Conservation (phyloP, 2,797 vertebrate species). For the Rhabdophis nuchalis region DNA sequence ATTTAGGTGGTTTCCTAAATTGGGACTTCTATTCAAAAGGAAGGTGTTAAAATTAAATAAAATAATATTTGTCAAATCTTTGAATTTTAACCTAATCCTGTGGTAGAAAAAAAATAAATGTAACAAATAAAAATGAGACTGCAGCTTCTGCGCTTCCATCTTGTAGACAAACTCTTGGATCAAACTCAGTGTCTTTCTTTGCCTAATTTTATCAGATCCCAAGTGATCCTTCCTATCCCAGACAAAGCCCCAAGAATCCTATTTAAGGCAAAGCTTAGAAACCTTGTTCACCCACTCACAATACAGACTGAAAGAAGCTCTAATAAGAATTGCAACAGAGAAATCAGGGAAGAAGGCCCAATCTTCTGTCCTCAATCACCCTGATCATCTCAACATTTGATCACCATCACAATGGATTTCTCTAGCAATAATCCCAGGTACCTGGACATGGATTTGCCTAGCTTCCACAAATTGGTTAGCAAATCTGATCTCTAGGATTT, state of each 20-base stretch:
- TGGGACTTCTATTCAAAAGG: background rate
- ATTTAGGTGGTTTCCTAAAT: background rate
- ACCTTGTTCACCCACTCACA: background rate
- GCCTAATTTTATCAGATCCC: background rate
- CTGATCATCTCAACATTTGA: background rate
- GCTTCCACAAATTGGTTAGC: background rate
- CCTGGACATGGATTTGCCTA: background rate
- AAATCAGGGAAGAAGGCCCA: background rate
- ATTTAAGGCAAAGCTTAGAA: background rate
- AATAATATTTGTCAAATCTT: background rate
- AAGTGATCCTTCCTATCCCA: background rate
- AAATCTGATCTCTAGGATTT: background rate
- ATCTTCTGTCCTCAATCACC: background rate
- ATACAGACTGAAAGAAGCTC: background rate
- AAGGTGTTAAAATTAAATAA: rapidly evolving
- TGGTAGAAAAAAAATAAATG: background rate
- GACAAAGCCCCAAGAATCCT: background rate
- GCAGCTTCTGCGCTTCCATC: background rate
- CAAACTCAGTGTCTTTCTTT: background rate
- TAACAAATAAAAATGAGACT: background rate
- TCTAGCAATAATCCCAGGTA: background rate
- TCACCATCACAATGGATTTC: background rate
- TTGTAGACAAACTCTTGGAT: background rate
- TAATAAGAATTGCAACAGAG: background rate
- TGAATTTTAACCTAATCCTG: background rate